These are phyloP conservation scores for Pegea sp. DNA, from an alignment of 23 tunicate genomes.

Conservation along the genomic window DNA sequence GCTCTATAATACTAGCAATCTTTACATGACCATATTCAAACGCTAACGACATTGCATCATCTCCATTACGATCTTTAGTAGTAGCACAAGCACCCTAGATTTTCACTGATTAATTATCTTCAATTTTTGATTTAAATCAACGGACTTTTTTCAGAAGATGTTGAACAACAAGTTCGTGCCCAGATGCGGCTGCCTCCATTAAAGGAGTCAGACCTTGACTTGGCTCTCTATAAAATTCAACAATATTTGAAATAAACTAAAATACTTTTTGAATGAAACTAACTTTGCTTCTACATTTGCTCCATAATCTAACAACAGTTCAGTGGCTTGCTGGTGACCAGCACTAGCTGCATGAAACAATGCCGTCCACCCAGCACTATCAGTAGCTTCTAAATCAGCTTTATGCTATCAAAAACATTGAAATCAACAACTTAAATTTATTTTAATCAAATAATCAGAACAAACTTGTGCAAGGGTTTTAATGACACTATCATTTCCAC, in stretches of 20 bases:
- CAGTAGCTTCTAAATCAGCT: constrained; percentile 49
- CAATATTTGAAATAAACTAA: background rate
- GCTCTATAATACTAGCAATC: constrained; percentile 39
- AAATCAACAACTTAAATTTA: background rate
- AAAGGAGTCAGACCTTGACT: constrained; percentile 66
- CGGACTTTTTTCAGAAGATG: constrained; percentile 49
- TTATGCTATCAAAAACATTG: constrained; percentile 14
- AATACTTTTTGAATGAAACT: constrained; percentile 4
- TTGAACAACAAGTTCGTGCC: constrained; percentile 73
- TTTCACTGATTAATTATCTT: background rate
- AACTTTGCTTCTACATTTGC: constrained; percentile 50
- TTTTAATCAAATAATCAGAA: too few species aligned
- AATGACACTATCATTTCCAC: constrained; percentile 68
- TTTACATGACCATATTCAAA: constrained; percentile 37
- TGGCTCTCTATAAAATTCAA: constrained; percentile 39
- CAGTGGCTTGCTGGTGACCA: constrained; percentile 86
- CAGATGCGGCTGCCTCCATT: constrained; percentile 91
- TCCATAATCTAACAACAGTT: constrained; percentile 40
- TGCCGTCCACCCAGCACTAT: constrained; percentile 73
- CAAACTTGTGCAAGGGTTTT: constrained; percentile 25
- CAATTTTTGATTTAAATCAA: background rate
- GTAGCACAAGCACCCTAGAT: constrained; percentile 36
- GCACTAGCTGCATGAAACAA: constrained; percentile 88
- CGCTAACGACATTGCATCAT: constrained; percentile 48
- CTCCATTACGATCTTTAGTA: constrained; percentile 33